Conservation (phyloP, 2,888 invertebrate species). For the Aphodius sticticus region DNA sequence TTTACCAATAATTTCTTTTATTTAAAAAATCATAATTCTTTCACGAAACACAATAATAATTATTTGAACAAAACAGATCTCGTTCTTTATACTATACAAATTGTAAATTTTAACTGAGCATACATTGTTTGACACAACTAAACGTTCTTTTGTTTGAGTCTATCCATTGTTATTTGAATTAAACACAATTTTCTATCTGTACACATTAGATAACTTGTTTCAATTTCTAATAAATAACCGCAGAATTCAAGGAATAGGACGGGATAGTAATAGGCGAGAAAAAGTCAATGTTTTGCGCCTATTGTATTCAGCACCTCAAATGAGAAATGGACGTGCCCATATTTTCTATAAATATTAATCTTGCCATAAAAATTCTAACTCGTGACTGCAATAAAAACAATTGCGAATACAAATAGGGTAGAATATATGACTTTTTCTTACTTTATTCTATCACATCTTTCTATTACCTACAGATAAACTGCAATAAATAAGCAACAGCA, state of each 20-base stretch:
- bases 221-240: not conserved
- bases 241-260: not conserved
- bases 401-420: not conserved
- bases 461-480: too few species aligned
- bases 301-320: not conserved
- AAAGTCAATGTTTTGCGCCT: not conserved
- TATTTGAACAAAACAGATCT: too few species aligned
- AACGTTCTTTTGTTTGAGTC: not conserved
- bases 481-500: not conserved
- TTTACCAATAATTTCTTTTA: too few species aligned
- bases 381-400: not conserved
- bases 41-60: too few species aligned
- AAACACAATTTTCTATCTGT: too few species aligned
- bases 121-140: too few species aligned
- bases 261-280: not conserved
- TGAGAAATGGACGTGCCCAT: not conserved
- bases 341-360: not conserved
- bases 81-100: too few species aligned
- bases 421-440: not conserved
- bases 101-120: too few species aligned
- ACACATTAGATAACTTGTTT: not conserved
- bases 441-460: not conserved
- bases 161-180: not conserved
- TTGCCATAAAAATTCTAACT: not conserved
- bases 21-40: too few species aligned